Evolutionary conservation across 2,888 invertebrate genomes (phyloP).

Genomic region (Torymus tubicola): DNA sequence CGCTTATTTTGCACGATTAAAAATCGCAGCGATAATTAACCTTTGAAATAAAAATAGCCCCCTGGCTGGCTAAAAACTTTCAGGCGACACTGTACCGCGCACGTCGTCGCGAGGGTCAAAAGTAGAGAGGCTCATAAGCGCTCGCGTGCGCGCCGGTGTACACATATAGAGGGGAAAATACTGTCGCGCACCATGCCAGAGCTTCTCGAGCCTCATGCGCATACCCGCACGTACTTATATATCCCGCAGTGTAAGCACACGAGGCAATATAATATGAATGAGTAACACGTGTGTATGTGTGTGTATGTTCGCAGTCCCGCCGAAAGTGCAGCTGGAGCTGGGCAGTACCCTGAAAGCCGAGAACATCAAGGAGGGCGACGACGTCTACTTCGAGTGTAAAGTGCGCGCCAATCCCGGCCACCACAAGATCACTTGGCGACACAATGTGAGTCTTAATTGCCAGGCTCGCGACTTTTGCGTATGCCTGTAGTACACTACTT

Average conservation of each 20-base stretch:
- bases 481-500: no score
- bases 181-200: not conserved
- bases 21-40: no score
- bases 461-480: not conserved
- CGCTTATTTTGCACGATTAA: no score
- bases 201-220: not conserved
- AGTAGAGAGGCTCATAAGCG: no score
- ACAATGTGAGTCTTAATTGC: slow-evolving; percentile 81
- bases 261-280: no score
- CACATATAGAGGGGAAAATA: not conserved
- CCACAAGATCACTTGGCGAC: slow-evolving; percentile 87
- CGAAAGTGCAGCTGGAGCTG: slow-evolving; percentile 84
- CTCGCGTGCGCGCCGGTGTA: not conserved
- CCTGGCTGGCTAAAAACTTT: not conserved
- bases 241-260: no score
- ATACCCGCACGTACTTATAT: no score
- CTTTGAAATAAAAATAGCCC: not conserved
- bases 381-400: slow-evolving; percentile 89
- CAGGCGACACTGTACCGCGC: not conserved
- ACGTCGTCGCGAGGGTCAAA: no score
- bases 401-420: slow-evolving; percentile 86
- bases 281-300: no score
- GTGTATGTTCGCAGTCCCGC: slow-evolving; percentile 80
- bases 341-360: slow-evolving; percentile 86
- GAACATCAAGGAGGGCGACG: slow-evolving; percentile 88